Evolutionary conservation across 1,140 invertebrate genomes (phyloP).

Genomic region (Conus ventricosus): DNA sequence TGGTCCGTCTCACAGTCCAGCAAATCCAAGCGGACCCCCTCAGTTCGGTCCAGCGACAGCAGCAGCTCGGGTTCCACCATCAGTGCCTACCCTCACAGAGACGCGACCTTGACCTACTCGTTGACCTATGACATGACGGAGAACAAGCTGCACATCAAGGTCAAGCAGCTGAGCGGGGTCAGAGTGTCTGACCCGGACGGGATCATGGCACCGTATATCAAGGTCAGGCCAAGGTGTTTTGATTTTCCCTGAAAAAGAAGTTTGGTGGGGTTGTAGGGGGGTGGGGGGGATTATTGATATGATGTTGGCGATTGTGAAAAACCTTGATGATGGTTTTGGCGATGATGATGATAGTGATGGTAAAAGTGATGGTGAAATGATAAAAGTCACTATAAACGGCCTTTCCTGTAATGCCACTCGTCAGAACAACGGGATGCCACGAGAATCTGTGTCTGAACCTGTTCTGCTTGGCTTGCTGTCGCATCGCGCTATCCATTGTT

Average conservation of each 20-base stretch:
- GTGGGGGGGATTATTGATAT: neutral
- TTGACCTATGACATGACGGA: conserved; percentile 52
- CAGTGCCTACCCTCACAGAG: conserved; percentile 2
- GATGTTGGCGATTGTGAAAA: too few species aligned
- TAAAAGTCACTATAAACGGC: too few species aligned
- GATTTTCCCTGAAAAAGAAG: too few species aligned
- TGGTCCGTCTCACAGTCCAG: neutral
- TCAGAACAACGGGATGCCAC: too few species aligned
- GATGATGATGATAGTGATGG: neutral
- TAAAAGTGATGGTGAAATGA: too few species aligned
- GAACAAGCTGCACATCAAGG: conserved; percentile 49
- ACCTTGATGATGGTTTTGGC: too few species aligned
- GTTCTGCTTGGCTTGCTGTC: too few species aligned
- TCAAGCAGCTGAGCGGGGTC: conserved; percentile 53
- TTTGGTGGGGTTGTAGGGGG: neutral
- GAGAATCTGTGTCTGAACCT: too few species aligned
- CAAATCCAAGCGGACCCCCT: conserved; percentile 19
- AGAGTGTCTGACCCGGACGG: conserved; percentile 43
- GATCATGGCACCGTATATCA: conserved; percentile 55
- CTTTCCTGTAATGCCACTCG: too few species aligned
- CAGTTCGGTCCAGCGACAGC: conserved; percentile 38
- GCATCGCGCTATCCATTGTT: too few species aligned
- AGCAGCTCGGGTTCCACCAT: conserved; percentile 8
- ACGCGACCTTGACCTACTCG: conserved; percentile 38
- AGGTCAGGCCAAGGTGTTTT: conserved; percentile 36